Conservation (phyloP, 1,140 invertebrate species). For the Scaptomyza pallida region DNA sequence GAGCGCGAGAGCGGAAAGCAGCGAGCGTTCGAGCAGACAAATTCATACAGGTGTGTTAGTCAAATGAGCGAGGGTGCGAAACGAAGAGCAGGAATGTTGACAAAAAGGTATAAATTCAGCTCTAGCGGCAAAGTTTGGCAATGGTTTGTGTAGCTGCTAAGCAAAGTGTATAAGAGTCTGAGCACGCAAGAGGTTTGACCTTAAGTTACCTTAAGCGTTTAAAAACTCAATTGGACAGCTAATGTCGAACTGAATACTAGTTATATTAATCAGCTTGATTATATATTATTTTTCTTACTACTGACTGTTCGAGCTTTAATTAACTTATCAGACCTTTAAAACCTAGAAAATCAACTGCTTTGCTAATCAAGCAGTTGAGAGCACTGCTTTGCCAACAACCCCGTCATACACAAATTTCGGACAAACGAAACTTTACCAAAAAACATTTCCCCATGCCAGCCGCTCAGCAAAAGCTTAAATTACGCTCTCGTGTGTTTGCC, state of each 20-base stretch:
- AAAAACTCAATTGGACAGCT: too few species aligned
- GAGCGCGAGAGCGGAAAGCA: conserved; percentile 2
- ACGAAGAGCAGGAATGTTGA: background rate
- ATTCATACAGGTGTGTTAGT: conserved; percentile 68
- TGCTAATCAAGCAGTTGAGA: background rate
- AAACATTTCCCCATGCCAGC: background rate
- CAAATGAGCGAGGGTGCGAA: conserved; percentile 3
- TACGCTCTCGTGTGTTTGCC: background rate
- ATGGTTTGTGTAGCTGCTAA: background rate
- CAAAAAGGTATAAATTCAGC: conserved; percentile 13
- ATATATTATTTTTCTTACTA: too few species aligned
- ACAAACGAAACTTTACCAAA: background rate
- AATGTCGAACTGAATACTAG: too few species aligned
- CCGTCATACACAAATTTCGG: background rate
- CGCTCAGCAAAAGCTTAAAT: background rate
- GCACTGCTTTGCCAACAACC: conserved; percentile 1
- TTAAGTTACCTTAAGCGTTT: background rate
- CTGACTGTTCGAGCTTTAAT: too few species aligned
- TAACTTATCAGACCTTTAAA: too few species aligned
- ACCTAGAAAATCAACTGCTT: background rate
- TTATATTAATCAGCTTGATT: too few species aligned
- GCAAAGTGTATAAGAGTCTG: background rate
- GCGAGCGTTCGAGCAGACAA: conserved; percentile 3
- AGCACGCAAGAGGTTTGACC: background rate
- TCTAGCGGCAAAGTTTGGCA: conserved; percentile 5